Evolutionary conservation across 2,113 vertebrate species (phyloP).

Genomic region (Miniopterus natalensis): DNA sequence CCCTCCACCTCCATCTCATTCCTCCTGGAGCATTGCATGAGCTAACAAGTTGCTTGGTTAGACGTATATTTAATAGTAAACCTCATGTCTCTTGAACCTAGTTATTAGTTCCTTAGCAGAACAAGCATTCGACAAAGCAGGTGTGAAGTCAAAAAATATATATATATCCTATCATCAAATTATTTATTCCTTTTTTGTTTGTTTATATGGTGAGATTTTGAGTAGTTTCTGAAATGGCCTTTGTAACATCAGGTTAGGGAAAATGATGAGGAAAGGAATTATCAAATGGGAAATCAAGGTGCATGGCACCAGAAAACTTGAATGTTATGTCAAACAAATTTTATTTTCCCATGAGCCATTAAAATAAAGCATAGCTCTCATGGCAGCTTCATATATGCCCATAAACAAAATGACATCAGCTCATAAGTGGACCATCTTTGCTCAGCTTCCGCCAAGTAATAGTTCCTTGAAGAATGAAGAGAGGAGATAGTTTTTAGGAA

Average conservation of each 20-base stretch:
- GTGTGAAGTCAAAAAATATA: constrained; percentile 18
- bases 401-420: neutral
- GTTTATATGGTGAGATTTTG: neutral
- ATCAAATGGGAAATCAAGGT: constrained; percentile 22
- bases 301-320: neutral
- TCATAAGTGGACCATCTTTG: neutral
- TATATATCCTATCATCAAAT: neutral
- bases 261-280: constrained; percentile 7
- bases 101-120: neutral
- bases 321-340: neutral
- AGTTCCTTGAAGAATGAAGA: constrained; percentile 5
- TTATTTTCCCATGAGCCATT: neutral
- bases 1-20: neutral
- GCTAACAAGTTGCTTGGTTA: neutral
- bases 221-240: neutral
- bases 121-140: neutral
- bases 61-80: neutral
- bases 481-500: neutral
- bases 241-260: neutral
- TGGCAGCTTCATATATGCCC: neutral
- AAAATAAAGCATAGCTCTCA: neutral
- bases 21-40: neutral
- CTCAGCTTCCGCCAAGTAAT: neutral
- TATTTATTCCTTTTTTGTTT: neutral
- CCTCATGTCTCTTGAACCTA: neutral